phyloP scores from a whole-genome alignment of 2,888 invertebrate genomes.

The Dromius quadrimaculatus region DNA sequence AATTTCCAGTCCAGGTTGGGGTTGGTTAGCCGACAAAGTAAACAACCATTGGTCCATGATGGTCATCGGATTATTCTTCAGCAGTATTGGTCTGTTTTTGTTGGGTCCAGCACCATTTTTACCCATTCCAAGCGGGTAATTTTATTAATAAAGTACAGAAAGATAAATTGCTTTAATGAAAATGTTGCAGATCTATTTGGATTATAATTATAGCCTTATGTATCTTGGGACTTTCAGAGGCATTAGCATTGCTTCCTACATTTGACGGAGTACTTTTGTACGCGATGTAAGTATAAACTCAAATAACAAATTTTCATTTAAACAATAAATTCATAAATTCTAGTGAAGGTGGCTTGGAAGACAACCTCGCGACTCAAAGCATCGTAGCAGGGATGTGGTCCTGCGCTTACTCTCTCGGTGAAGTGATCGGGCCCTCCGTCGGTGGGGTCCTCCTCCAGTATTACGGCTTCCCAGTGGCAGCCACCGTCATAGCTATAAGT shows the following conservation, averaged over 20 bases:
- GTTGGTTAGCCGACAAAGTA: slow-evolving; percentile 76
- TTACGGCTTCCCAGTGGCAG: slow-evolving; percentile 76
- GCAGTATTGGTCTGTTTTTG: slow-evolving; percentile 72
- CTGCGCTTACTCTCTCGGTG: slow-evolving; percentile 80
- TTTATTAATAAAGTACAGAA: slow-evolving; percentile 12
- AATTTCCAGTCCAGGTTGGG: slow-evolving; percentile 79
- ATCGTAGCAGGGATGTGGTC: slow-evolving; percentile 82
- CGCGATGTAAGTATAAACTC: slow-evolving; percentile 73
- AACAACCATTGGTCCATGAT: slow-evolving; percentile 79
- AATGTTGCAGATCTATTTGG: slow-evolving; percentile 73
- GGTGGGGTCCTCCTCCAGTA: slow-evolving; percentile 75
- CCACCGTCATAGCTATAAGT: slow-evolving; percentile 73
- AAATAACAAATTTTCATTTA: slow-evolving; percentile 4
- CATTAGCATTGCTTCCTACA: slow-evolving; percentile 78
- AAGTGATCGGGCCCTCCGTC: slow-evolving; percentile 76
- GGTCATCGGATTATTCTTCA: slow-evolving; percentile 75
- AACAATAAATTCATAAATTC: slow-evolving; percentile 59
- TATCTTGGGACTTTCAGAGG: slow-evolving; percentile 77
- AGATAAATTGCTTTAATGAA: background rate
- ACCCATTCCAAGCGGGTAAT: slow-evolving; percentile 71
- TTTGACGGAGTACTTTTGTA: slow-evolving; percentile 79
- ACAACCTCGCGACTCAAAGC: slow-evolving; percentile 78
- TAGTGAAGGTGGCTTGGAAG: slow-evolving; percentile 75
- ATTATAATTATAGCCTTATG: slow-evolving; percentile 75
- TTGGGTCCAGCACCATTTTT: slow-evolving; percentile 77